These are phyloP conservation scores for Metopolophium dirhodum DNA, from an alignment of 1,140 invertebrate genomes.

Conservation along the genomic window DNA sequence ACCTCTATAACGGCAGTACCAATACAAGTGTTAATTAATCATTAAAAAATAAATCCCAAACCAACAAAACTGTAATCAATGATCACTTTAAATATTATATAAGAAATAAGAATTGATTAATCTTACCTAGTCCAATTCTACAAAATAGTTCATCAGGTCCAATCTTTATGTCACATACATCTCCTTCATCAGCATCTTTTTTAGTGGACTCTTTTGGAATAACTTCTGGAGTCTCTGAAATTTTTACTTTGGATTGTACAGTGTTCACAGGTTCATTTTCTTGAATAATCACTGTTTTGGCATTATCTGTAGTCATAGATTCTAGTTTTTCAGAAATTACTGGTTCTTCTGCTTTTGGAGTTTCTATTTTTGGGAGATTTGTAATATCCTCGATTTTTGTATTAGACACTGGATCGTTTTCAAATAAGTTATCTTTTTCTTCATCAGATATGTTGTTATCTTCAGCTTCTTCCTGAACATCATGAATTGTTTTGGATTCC, in stretches of 20 bases:
- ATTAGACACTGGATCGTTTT: background rate
- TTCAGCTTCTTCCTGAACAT: background rate
- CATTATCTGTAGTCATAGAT: background rate
- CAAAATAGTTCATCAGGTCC: constrained; percentile 60
- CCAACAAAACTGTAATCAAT: background rate
- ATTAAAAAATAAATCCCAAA: background rate
- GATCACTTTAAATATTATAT: background rate
- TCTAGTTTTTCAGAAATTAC: background rate
- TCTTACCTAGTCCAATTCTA: constrained; percentile 60
- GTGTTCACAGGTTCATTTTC: constrained; percentile 22
- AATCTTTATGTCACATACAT: constrained; percentile 57
- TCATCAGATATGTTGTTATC: background rate
- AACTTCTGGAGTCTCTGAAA: background rate
- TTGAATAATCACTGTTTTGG: background rate
- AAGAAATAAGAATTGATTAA: background rate
- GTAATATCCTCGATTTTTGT: background rate
- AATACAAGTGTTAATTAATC: background rate
- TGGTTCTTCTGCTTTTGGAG: background rate
- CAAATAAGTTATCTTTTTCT: constrained; percentile 21
- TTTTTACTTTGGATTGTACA: constrained; percentile 2
- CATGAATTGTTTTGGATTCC: background rate
- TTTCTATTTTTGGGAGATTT: background rate
- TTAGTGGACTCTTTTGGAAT: background rate
- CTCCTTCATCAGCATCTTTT: constrained; percentile 25
- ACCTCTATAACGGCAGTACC: background rate